These are phyloP conservation scores for Ptycholaimellus sp. DNA, from an alignment of 2,888 invertebrate species.

Conservation along the genomic window DNA sequence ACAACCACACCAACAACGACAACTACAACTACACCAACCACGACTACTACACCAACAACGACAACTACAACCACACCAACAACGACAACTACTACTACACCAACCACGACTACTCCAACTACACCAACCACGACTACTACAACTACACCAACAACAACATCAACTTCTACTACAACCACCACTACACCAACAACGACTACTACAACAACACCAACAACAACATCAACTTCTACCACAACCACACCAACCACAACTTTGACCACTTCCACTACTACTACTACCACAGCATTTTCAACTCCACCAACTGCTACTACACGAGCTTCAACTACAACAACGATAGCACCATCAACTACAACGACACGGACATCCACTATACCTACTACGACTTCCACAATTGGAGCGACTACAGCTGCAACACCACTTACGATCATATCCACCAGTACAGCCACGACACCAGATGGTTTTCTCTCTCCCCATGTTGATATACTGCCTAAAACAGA, in stretches of 20 bases:
- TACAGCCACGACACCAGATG: background rate
- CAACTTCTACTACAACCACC: background rate
- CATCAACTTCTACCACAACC: background rate
- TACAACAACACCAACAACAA: conserved; percentile 1
- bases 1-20: too few relatives aligned
- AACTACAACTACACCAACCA: background rate
- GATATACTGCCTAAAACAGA: too few relatives aligned
- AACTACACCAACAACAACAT: background rate
- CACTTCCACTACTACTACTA: background rate
- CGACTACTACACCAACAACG: background rate
- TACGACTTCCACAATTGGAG: background rate
- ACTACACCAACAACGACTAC: background rate
- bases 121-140: background rate
- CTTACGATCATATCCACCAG: background rate
- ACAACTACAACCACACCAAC: background rate
- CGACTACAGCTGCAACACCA: background rate
- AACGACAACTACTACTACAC: background rate
- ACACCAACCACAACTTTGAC: background rate
- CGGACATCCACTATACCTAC: background rate
- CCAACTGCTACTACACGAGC: background rate
- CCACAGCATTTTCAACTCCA: background rate
- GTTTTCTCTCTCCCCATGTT: too few relatives aligned
- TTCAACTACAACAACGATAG: background rate
- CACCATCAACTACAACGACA: background rate
- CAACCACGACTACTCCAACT: background rate